Percentiles rank a stretch among this genome's conserved stretches.
Evolutionary conservation across 2,888 invertebrate species (phyloP).

Genomic region (Labia minor): DNA sequence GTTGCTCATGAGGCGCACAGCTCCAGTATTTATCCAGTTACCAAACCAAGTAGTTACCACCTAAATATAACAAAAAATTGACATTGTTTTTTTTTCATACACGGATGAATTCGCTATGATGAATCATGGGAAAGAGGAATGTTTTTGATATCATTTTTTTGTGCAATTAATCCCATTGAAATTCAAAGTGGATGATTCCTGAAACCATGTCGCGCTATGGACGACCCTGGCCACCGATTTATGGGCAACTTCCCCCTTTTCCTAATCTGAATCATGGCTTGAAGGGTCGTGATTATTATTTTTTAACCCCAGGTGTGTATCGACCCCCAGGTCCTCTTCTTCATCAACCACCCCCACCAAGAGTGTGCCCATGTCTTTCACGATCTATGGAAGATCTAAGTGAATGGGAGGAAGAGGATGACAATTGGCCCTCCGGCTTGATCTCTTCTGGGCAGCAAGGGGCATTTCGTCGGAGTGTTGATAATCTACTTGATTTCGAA

Average conservation of each 20-base stretch:
- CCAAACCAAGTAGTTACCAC: too few species aligned
- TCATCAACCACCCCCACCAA: slow-evolving; percentile 38
- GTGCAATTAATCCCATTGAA: too few species aligned
- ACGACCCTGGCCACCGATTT: slow-evolving; percentile 56
- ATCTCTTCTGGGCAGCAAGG: background rate
- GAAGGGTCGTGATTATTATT: slow-evolving; percentile 47
- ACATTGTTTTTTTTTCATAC: too few species aligned
- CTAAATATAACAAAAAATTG: too few species aligned
- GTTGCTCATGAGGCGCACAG: too few species aligned
- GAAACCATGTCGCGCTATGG: slow-evolving; percentile 22
- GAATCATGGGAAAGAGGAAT: too few species aligned
- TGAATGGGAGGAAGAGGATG: slow-evolving; percentile 26
- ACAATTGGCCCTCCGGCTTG: slow-evolving; percentile 27
- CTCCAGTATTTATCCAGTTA: too few species aligned
- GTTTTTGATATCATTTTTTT: too few species aligned
- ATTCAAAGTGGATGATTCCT: background rate
- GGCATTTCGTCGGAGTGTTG: background rate
- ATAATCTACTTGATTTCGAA: background rate
- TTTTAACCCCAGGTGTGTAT: slow-evolving; percentile 54
- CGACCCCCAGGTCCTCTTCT: slow-evolving; percentile 53
- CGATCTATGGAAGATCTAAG: slow-evolving; percentile 33
- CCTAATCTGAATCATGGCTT: slow-evolving; percentile 22
- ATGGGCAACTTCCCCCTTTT: slow-evolving; percentile 36
- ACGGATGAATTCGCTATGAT: too few species aligned
- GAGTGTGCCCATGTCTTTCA: slow-evolving; percentile 35